Evolutionary conservation across 2,888 invertebrate genomes (phyloP), one percentile per base, ranked within the genome.

Genomic region (Phrixothrix hirtus): DNA sequence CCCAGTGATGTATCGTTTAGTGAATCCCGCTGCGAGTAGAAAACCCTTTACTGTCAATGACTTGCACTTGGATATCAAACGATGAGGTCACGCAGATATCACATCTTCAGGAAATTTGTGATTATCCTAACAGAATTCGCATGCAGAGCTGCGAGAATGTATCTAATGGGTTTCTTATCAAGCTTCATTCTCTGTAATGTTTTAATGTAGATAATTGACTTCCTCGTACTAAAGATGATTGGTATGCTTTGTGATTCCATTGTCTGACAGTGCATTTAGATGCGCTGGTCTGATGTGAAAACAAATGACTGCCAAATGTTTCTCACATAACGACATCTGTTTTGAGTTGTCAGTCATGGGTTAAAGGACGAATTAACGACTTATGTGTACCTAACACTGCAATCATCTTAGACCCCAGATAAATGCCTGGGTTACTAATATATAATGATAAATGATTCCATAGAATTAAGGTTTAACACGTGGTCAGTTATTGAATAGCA

Each of bases 381-480:
- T 56, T n/a, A 39, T 57, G 56, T 57, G 57, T 54, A 51, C 48
- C 56, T 56, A 58, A 56, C 50, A 60, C 49, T 53, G 36, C 37
- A 3, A 48, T 53, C 47, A 52, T 51, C 46, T 36, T 50, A 29
- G 39, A 36, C 15, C 49, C 26, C 17, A 41, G 44, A 55, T 46
- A 51, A 51, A 45, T 29, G 49, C 41, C 44, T 45, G 39, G 39
- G 32, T 32, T 26, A 48, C 43, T 53, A 48, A 55, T 47, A 54
- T 48, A 48, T 55, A 55, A 53, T 42, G 42, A 53, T 53, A 15
- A 48, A 53, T 37, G 42, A 45, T 38, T 27, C 14, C 21, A 3
- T 21, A 21, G 21, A 21, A 37, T 17, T 37, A 17, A 81, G 80
- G 81, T 82, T 83, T 82, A 81, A 82, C 82, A 82, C 83, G 83